Base-by-base conservation (phyloP, 2,113 vertebrate genomes). In the Leucoraja erinaceus region DNA sequence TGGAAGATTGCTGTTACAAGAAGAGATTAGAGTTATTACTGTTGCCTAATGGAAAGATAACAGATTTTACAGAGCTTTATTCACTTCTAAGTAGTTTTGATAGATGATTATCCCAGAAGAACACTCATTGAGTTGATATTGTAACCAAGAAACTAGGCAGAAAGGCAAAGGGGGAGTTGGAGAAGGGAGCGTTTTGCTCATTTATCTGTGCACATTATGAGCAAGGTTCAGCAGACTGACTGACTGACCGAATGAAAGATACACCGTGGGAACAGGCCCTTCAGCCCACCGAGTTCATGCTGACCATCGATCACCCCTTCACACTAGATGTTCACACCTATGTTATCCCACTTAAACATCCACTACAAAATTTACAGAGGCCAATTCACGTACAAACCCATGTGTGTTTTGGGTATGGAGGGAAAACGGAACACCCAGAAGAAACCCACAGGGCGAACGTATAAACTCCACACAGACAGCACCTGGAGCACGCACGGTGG, bases 51-150 rank as follows among this genome's bases (percentile, higher is more conserved):
- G n/a, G 9, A 77, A 77, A 14, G 31, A 14, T 33, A 77, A 77
- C n/a, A 77, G n/a, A 77, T 77, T 77, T 77, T 33, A 77, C 31
- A n/a, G 75, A 77, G n/a, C 75, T 77, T 33, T 77, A 77, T 77
- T 33, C 75, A 77, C 10, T 77, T 77, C 31, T 14, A 33, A 77
- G n/a, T 10, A n/a, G n/a, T 76, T 76, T 76, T 76, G 75, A n/a
- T 77, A 77, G 12, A 77, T 77, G 10, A 77, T 33, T 77, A 33
- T 77, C n/a, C 16, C 75, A 14, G 75, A 77, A 10, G 75, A 77
- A 31, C 31, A 3, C 25, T 77, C 75, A 77, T 77, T 33, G 31
- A 77, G 31, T 77, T 77, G 75, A 77, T 33, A n/a, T 77, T 77
- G n/a, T 31, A 31, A 14, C n/a, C 14, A 77, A 77, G 70, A 77